Percentiles rank a stretch among this genome's conserved stretches.
Conservation (phyloP, 2,797 vertebrate genomes). For the Sylvia borin region DNA sequence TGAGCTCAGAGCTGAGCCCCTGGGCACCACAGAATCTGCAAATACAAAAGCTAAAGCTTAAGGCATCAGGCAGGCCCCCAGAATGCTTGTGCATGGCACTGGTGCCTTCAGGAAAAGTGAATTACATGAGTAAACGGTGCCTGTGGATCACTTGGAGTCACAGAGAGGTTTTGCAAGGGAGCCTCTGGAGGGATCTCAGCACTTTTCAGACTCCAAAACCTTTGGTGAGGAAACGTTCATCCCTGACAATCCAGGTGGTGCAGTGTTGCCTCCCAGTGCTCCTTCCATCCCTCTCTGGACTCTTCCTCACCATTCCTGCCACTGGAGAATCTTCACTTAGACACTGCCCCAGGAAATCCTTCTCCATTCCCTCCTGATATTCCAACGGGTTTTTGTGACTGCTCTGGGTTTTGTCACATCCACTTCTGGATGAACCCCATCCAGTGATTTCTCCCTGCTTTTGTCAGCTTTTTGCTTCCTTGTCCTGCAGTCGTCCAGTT, state of each 20-base stretch:
- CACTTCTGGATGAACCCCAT: rapidly evolving
- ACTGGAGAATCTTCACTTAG: not conserved
- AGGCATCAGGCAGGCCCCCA: not conserved
- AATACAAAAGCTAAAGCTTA: too few relatives aligned
- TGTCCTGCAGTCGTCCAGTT: not conserved
- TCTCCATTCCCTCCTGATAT: not conserved
- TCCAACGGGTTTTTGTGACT: rapidly evolving
- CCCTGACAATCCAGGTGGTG: rapidly evolving
- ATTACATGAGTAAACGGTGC: rapidly evolving
- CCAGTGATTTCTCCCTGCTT: not conserved
- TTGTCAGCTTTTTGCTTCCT: not conserved
- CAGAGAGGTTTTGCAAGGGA: not conserved
- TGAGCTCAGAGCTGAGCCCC: too few relatives aligned
- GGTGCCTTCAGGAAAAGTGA: not conserved
- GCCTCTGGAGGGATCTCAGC: not conserved
- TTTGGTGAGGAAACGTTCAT: rapidly evolving
- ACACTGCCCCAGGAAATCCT: rapidly evolving
- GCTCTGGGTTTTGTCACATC: not conserved
- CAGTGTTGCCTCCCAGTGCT: rapidly evolving
- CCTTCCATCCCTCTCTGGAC: not conserved
- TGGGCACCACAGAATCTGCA: too few relatives aligned
- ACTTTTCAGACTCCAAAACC: rapidly evolving
- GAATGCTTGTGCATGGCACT: rapidly evolving
- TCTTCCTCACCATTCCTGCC: not conserved
- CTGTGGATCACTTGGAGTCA: not conserved